Evolutionary conservation across 2,888 invertebrate species (phyloP).

Genomic region (Cepaea hortensis): DNA sequence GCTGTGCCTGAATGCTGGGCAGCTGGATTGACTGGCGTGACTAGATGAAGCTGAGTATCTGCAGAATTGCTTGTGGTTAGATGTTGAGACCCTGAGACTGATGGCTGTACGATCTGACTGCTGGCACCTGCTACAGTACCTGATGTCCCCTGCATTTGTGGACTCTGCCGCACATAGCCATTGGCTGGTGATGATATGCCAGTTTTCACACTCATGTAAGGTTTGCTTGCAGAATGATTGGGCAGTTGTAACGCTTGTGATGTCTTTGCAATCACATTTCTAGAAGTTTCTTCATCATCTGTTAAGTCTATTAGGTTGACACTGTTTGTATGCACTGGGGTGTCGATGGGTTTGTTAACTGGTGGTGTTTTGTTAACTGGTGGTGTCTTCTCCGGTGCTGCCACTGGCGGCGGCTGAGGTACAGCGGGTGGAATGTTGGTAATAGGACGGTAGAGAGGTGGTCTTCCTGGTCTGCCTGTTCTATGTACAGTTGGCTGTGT

Average conservation of each 20-base stretch:
- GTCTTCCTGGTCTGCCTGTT: slow-evolving; percentile 13
- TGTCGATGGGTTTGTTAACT: neutral
- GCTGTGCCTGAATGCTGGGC: neutral
- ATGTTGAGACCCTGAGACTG: neutral
- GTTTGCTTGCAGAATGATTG: neutral
- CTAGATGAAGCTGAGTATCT: slow-evolving; percentile 15
- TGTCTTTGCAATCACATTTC: slow-evolving; percentile 16
- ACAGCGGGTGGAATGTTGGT: slow-evolving; percentile 1
- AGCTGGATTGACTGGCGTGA: neutral
- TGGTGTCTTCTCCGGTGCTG: neutral
- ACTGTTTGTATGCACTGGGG: neutral
- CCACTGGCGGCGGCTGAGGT: neutral
- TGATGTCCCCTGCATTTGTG: neutral
- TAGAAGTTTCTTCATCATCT: slow-evolving; percentile 60
- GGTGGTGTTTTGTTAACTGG: slow-evolving; percentile 6
- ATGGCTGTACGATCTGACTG: neutral
- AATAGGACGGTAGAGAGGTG: neutral
- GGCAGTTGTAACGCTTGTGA: neutral
- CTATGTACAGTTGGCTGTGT: neutral
- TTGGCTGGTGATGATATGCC: slow-evolving; percentile 8
- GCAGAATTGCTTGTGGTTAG: neutral
- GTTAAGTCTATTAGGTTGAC: slow-evolving; percentile 68
- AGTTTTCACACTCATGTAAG: neutral
- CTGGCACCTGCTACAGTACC: neutral
- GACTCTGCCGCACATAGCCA: slow-evolving; percentile 4